Conservation (phyloP, 2,888 invertebrate species). For the Trichacis sp. region DNA sequence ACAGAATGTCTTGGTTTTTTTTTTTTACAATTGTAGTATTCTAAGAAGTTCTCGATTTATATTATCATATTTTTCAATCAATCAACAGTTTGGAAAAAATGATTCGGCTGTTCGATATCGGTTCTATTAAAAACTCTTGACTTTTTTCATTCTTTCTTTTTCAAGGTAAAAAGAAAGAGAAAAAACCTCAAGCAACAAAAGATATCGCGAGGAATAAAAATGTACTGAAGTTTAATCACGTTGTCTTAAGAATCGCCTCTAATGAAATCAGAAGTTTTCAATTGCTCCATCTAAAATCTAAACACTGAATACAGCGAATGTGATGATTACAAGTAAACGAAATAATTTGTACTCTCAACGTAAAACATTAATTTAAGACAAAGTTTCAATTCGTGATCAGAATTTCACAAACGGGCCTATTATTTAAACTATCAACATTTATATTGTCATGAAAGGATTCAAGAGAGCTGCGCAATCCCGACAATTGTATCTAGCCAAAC, state of each 20-base stretch:
- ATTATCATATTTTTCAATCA: too few relatives aligned
- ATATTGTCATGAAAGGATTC: slow-evolving; percentile 6
- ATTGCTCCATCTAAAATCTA: background rate
- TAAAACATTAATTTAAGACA: background rate
- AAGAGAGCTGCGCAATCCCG: slow-evolving; percentile 6
- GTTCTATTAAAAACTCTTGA: background rate
- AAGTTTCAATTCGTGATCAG: background rate
- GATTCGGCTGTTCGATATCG: too few relatives aligned
- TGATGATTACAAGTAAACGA: slow-evolving; percentile 1
- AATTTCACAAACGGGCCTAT: slow-evolving; percentile 5
- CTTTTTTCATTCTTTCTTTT: background rate
- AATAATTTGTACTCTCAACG: slow-evolving; percentile 3
- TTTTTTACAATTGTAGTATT: background rate
- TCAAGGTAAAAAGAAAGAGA: too few relatives aligned
- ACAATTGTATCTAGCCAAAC: background rate
- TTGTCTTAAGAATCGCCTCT: too few relatives aligned
- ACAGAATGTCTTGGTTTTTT: background rate
- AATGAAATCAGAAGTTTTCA: background rate
- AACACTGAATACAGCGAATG: slow-evolving; percentile 3
- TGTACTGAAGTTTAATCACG: too few relatives aligned
- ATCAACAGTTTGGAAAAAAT: background rate
- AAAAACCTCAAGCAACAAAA: too few relatives aligned
- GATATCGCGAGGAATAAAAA: too few relatives aligned
- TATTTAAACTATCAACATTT: background rate
- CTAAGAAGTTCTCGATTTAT: background rate